Percentiles rank a stretch among this genome's conserved stretches.
Evolutionary conservation across 1,140 invertebrate species (phyloP).

Genomic region (Wiebesia pumilae): DNA sequence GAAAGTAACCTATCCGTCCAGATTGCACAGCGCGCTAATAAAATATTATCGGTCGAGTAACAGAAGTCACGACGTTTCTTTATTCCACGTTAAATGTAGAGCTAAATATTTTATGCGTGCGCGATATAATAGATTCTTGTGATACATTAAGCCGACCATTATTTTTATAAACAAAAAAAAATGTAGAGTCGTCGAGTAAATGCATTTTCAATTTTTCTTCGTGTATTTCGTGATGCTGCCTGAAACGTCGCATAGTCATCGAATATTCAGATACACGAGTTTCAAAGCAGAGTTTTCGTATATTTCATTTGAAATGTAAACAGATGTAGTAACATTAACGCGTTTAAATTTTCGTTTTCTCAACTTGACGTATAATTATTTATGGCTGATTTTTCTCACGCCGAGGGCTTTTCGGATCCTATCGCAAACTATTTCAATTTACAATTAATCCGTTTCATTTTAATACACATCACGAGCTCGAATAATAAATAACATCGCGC

Average conservation of each 20-base stretch:
- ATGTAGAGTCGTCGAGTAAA: neutral
- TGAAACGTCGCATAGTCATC: too few relatives aligned
- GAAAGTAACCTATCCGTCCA: neutral
- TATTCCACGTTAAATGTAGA: neutral
- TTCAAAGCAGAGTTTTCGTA: neutral
- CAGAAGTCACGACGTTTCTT: neutral
- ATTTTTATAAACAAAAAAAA: neutral
- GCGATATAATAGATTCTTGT: neutral
- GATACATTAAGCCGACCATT: neutral
- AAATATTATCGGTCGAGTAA: conserved; percentile 15
- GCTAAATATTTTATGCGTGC: neutral
- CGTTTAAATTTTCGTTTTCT: neutral
- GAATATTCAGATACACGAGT: too few relatives aligned
- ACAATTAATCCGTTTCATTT: conserved; percentile 12
- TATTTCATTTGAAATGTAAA: neutral
- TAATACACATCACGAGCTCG: neutral
- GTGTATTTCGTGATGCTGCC: neutral
- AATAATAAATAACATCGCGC: neutral
- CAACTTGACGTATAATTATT: neutral
- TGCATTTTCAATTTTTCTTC: neutral
- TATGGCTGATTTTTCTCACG: neutral
- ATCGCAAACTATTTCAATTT: neutral
- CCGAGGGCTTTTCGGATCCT: neutral
- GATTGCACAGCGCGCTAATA: conserved; percentile 1
- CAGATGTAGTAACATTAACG: neutral